phyloP scores from a whole-genome alignment of 2,113 vertebrate genomes.

The Corythoichthys intestinalis region DNA sequence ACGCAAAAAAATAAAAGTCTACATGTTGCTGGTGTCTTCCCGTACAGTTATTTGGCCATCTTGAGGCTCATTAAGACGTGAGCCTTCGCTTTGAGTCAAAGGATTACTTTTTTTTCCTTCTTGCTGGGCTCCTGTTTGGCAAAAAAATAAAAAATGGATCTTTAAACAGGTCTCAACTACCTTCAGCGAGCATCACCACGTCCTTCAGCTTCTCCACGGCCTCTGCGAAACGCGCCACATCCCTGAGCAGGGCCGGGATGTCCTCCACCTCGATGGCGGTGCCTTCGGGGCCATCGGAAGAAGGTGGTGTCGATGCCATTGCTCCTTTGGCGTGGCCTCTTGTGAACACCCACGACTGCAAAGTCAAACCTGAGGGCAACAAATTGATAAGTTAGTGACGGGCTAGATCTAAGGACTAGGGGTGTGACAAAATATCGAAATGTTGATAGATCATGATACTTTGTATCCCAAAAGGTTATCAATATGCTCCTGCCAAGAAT shows the following conservation, averaged over 20 bases:
- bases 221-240: conserved; percentile 86
- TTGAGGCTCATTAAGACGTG: background rate
- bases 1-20: background rate
- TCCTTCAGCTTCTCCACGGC: conserved; percentile 92
- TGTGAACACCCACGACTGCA: conserved; percentile 76
- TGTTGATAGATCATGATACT: no score
- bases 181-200: conserved; percentile 78
- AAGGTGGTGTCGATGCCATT: conserved; percentile 58
- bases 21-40: conserved; percentile 2
- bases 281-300: conserved; percentile 58
- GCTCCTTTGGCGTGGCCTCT: conserved; percentile 76
- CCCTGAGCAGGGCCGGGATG: conserved; percentile 82
- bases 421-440: no score
- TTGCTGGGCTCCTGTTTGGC: no score
- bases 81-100: background rate
- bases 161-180: conserved; percentile 51
- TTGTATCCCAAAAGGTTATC: no score
- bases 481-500: no score
- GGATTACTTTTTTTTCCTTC: no score
- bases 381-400: background rate
- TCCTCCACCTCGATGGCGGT: conserved; percentile 80
- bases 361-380: conserved; percentile 71
- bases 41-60: background rate
- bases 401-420: no score
- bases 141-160: background rate